Evolutionary conservation across 2,113 vertebrate genomes (phyloP).

Genomic region (Myotis davidii): DNA sequence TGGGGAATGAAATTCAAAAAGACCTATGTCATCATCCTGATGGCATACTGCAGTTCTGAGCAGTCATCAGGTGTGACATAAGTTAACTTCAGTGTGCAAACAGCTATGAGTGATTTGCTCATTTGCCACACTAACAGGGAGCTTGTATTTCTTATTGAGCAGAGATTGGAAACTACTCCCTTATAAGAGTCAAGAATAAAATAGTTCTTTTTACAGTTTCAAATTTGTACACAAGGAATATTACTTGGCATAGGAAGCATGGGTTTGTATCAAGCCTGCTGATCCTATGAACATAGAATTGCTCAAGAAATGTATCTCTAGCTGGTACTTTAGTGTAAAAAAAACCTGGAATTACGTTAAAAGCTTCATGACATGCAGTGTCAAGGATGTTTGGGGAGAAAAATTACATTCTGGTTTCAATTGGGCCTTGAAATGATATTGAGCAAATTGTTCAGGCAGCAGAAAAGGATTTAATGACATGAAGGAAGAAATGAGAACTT

Average conservation of each 20-base stretch:
- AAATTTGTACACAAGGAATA: background rate
- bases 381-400: background rate
- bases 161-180: background rate
- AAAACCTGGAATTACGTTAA: background rate
- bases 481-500: constrained; percentile 19
- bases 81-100: background rate
- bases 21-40: background rate
- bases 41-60: background rate
- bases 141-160: background rate
- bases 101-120: background rate
- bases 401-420: background rate
- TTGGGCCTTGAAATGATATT: background rate
- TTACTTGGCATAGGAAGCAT: background rate
- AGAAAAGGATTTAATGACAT: background rate
- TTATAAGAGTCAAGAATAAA: constrained; percentile 38
- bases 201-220: constrained; percentile 11
- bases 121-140: background rate
- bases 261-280: background rate
- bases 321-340: background rate
- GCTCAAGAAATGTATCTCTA: background rate
- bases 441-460: constrained; percentile 1
- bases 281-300: background rate
- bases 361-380: background rate
- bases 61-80: background rate
- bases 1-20: background rate